phyloP scores from a whole-genome alignment of 1,140 invertebrate genomes.

The Cecropterus lyciades region DNA sequence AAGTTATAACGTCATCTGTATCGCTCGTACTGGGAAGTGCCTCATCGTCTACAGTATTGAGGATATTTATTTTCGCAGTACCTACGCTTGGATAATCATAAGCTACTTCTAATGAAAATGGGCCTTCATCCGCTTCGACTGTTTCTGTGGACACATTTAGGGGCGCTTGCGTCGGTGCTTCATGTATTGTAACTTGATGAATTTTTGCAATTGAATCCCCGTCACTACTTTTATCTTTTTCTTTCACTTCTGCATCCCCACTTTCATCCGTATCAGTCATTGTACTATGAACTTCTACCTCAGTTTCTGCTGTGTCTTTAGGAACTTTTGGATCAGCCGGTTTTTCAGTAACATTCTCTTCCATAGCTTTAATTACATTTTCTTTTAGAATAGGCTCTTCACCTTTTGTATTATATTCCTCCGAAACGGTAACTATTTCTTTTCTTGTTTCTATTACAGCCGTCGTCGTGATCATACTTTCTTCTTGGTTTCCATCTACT shows the following conservation, averaged over 20 bases:
- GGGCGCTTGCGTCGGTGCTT: slow-evolving; percentile 55
- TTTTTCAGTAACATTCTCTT: slow-evolving; percentile 20
- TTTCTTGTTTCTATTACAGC: slow-evolving; percentile 15
- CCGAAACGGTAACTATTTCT: background rate
- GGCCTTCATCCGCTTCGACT: slow-evolving; percentile 50
- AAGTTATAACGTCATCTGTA: slow-evolving; percentile 72
- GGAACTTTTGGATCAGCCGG: background rate
- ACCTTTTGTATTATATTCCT: background rate
- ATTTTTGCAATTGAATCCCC: background rate
- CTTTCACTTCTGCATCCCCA: too few relatives aligned
- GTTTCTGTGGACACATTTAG: slow-evolving; percentile 53
- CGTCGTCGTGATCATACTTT: background rate
- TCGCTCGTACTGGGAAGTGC: slow-evolving; percentile 67
- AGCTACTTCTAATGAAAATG: slow-evolving; percentile 57
- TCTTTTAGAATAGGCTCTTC: background rate
- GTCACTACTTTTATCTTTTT: background rate
- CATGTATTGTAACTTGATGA: slow-evolving; percentile 43
- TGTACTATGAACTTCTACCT: background rate
- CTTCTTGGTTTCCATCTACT: slow-evolving; percentile 28
- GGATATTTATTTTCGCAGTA: slow-evolving; percentile 47
- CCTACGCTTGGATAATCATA: slow-evolving; percentile 58
- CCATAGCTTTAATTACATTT: slow-evolving; percentile 28
- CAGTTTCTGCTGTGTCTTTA: background rate
- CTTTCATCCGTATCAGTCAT: too few relatives aligned
- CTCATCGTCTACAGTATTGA: slow-evolving; percentile 65